phyloP scores from a whole-genome alignment of 2,888 invertebrate species.

The Amblyjoppa fuscipennis region DNA sequence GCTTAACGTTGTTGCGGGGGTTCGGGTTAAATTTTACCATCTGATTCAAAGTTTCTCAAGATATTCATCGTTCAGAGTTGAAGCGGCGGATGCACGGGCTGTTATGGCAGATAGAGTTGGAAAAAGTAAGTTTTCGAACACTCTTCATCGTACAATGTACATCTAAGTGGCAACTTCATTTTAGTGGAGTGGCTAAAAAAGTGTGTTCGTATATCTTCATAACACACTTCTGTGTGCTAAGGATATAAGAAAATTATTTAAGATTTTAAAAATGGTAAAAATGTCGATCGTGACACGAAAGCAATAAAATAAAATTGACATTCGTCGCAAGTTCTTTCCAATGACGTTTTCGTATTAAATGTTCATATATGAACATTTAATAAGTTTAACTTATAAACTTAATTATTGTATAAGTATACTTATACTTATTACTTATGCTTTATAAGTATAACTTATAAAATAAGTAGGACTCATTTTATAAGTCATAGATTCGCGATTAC shows the following conservation, averaged over 20 bases:
- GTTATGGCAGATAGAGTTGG: background rate
- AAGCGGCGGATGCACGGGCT: background rate
- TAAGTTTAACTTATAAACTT: no score
- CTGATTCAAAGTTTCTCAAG: background rate
- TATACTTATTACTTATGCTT: no score
- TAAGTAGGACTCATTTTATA: no score
- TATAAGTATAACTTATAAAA: no score
- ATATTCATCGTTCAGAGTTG: background rate
- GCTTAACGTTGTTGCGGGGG: background rate
- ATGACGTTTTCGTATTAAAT: no score
- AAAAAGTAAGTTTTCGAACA: conserved; percentile 9
- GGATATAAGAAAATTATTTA: background rate
- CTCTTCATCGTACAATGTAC: background rate
- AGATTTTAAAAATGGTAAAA: background rate
- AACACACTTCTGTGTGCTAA: background rate
- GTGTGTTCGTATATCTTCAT: background rate
- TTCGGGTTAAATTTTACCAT: background rate
- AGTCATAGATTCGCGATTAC: no score
- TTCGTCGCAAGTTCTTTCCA: background rate
- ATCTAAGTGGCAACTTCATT: background rate
- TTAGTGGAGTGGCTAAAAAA: background rate
- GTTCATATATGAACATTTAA: no score
- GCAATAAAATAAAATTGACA: background rate
- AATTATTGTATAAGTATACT: no score
- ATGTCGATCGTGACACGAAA: background rate